Percentiles rank a stretch among this genome's conserved stretches.
These are phyloP conservation scores for Sympetrum striolatum DNA, from an alignment of 2,888 invertebrate species.

Conservation along the genomic window DNA sequence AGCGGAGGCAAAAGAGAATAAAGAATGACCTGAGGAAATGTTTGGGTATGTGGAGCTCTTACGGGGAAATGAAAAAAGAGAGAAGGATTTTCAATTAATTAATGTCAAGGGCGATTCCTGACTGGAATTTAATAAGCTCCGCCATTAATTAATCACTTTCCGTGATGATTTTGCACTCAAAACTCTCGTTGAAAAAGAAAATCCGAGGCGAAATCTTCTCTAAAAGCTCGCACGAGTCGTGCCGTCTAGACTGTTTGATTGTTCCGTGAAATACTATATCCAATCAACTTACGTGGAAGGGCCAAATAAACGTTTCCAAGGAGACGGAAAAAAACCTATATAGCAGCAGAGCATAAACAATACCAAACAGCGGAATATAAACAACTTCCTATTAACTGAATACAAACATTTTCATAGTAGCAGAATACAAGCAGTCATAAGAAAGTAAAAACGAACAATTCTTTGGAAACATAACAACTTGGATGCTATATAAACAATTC, in stretches of 20 bases:
- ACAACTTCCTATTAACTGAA: too few species aligned
- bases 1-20: not conserved
- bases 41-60: not conserved
- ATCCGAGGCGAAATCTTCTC: not conserved
- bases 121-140: constrained; percentile 19
- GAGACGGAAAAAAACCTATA: too few species aligned
- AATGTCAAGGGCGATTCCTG: constrained; percentile 2
- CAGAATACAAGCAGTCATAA: too few species aligned
- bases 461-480: too few species aligned
- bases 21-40: not conserved
- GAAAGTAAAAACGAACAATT: too few species aligned
- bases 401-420: too few species aligned
- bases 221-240: not conserved
- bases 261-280: not conserved
- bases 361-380: too few species aligned
- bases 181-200: not conserved
- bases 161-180: constrained; percentile 25
- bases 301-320: too few species aligned
- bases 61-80: not conserved
- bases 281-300: too few species aligned
- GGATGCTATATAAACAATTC: too few species aligned
- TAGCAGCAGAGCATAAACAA: too few species aligned
- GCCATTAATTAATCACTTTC: constrained; percentile 26
- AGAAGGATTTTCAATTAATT: constrained; percentile 3
- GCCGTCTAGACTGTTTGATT: not conserved